Evolutionary conservation across 2,797 vertebrate genomes (phyloP), one percentile per base, ranked within the genome.

Genomic region (Arvicola amphibius): DNA sequence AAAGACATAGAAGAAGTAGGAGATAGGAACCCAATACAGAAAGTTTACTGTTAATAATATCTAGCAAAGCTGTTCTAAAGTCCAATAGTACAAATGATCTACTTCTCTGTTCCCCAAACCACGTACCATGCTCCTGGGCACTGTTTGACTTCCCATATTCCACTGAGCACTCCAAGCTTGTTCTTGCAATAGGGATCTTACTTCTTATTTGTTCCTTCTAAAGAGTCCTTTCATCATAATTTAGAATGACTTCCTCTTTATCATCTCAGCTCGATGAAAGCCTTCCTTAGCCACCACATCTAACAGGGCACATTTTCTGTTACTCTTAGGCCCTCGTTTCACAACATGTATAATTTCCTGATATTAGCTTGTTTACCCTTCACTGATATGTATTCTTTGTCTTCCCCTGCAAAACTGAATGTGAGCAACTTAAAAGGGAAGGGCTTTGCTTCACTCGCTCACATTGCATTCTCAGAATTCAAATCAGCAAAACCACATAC

Each of bases 341-440:
- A 90, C 77, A 61, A 53, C n/a, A 90, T 37, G 88, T 88, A 53
- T 27, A 56, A 65, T 59, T 83, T 90, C 86, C 69, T 86, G 32
- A 73, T 81, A 65, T 48, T 46, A 14, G 56, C 59, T 53, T n/a
- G 93, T 71, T 92, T 95, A 61, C 79, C 95, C 77, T 71, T 92
- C 93, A 53, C 69, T 96, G 77, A 92, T 63, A 29, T 43, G 8
- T 85, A 77, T 59, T 69, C 17, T 92, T 46, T 95, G 32, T 90
- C 79, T 53, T n/a, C 46, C 61, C 59, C 59, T 79, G 65, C 32
- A 65, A 86, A 78, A 7, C n/a, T 95, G 59, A 91, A 86, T 74
- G 56, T 86, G 81, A 94, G 67, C n/a, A 86, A 19, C n/a, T 43
- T 74, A 89, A 77, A 74, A 34, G 32, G 19, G 25, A 43, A 93